These are phyloP conservation scores for Choloepus didactylus DNA, from an alignment of 2,797 vertebrate species.

Conservation along the genomic window DNA sequence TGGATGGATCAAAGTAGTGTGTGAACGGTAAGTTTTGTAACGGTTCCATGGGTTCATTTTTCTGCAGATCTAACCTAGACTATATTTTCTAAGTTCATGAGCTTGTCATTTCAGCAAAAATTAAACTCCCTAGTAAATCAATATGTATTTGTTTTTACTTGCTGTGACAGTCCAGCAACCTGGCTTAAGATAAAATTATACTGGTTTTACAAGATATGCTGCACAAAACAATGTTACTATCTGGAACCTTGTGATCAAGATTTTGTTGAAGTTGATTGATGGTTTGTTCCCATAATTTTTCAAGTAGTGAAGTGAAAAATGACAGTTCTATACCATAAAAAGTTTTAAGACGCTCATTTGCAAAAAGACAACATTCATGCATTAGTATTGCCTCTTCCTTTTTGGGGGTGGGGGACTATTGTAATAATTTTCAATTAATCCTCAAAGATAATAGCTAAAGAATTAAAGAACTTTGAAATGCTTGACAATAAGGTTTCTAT, in stretches of 20 bases:
- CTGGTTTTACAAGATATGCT: background rate
- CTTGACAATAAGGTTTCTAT: background rate
- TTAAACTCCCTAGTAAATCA: background rate
- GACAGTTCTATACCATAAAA: background rate
- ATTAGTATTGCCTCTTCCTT: background rate
- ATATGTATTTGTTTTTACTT: background rate
- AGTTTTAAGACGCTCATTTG: background rate
- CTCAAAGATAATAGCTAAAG: background rate
- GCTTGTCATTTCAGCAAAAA: background rate
- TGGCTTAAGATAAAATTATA: background rate
- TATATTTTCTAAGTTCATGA: background rate
- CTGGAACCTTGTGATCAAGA: background rate
- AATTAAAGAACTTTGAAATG: background rate
- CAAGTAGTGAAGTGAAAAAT: background rate
- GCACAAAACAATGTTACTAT: background rate
- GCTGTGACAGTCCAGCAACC: background rate
- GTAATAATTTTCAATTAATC: background rate
- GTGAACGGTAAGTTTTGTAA: background rate
- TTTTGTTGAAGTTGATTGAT: background rate
- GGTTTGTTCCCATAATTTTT: background rate
- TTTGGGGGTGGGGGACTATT: background rate
- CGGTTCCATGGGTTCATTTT: background rate
- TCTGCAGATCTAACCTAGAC: background rate
- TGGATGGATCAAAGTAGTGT: background rate
- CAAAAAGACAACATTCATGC: background rate